Conservation (phyloP, 2,888 invertebrate genomes). For the Myathropa florea region DNA sequence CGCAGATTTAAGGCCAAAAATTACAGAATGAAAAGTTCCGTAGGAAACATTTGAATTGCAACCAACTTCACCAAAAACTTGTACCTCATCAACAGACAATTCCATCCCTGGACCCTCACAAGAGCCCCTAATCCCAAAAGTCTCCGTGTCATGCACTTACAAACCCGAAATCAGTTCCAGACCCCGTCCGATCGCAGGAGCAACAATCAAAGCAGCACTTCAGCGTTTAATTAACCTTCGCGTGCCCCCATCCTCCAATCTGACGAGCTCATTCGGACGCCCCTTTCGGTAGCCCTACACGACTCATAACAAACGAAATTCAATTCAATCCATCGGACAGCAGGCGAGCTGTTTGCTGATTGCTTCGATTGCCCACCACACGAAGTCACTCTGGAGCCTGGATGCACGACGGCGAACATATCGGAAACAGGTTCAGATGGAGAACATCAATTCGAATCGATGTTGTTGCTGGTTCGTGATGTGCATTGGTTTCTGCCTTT, state of each 20-base stretch:
- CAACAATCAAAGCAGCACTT: slow-evolving; percentile 41
- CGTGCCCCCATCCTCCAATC: background rate
- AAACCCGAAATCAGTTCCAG: background rate
- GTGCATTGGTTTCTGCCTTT: background rate
- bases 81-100: no score
- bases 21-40: no score
- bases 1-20: no score
- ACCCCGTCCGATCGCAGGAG: slow-evolving; percentile 18
- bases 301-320: background rate
- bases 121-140: background rate
- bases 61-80: no score
- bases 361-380: no score
- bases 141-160: background rate
- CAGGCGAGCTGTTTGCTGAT: no score
- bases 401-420: background rate
- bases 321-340: background rate
- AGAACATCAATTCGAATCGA: background rate
- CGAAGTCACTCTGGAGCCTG: background rate
- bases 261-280: background rate
- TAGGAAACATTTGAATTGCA: no score
- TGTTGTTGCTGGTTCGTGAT: background rate
- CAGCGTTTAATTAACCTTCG: slow-evolving; percentile 54
- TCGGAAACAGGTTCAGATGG: background rate
- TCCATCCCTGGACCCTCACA: background rate
- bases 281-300: background rate